Conservation (phyloP, 2,888 invertebrate genomes). For the Drosophila flavopinicola region DNA sequence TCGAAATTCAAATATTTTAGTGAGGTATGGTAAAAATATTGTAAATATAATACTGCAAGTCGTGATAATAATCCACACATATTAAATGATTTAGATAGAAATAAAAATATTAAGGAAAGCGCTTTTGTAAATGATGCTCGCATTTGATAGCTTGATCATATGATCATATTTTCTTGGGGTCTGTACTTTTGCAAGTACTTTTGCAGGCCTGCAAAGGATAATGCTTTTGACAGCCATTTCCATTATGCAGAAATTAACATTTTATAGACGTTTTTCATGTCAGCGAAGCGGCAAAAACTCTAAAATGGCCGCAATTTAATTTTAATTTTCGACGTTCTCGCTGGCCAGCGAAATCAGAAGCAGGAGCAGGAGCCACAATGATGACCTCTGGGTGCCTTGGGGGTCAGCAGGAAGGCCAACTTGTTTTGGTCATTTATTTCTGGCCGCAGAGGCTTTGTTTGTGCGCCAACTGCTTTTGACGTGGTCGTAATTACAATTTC, state of each 20-base stretch:
- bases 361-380: slow-evolving; percentile 1
- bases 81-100: no score
- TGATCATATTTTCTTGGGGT: no score
- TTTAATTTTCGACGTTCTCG: slow-evolving; percentile 51
- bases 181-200: slow-evolving; percentile 4
- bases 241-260: slow-evolving; percentile 48
- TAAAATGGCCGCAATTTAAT: slow-evolving; percentile 63
- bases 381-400: slow-evolving; percentile 17
- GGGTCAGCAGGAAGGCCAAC: slow-evolving; percentile 3
- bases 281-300: slow-evolving; percentile 39
- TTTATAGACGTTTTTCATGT: slow-evolving; percentile 37
- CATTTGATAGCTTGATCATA: no score
- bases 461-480: slow-evolving; percentile 66
- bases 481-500: slow-evolving; percentile 74
- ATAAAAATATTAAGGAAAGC: no score
- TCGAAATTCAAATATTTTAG: no score
- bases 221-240: slow-evolving; percentile 25
- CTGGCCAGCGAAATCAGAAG: slow-evolving; percentile 13
- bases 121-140: no score
- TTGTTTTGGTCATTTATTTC: slow-evolving; percentile 73
- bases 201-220: slow-evolving; percentile 12
- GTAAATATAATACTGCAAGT: no score
- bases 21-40: no score
- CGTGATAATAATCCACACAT: no score
- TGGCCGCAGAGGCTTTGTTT: slow-evolving; percentile 57